Evolutionary conservation across 2,113 vertebrate species (phyloP).

Genomic region (Nipponia nippon): DNA sequence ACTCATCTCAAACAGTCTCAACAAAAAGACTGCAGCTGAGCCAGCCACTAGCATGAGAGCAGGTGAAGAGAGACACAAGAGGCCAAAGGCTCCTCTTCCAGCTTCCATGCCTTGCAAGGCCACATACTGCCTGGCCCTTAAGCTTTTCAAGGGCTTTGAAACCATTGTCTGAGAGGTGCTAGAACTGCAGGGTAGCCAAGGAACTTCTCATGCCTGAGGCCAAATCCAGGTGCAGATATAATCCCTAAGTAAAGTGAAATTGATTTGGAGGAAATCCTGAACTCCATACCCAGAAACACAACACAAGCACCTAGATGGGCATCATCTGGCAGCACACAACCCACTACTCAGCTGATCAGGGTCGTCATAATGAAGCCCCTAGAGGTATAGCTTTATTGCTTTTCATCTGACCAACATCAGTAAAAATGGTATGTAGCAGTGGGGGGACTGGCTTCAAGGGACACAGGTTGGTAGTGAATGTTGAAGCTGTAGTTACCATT

Average conservation of each 20-base stretch:
- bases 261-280: not conserved
- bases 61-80: not conserved
- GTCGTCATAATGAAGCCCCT: not conserved
- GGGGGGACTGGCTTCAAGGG: not conserved
- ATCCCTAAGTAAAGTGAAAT: not conserved
- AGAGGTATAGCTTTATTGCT: not conserved
- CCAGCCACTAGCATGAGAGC: not conserved
- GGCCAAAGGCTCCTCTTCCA: not conserved
- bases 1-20: not conserved
- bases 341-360: not conserved
- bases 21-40: not conserved
- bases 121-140: not conserved
- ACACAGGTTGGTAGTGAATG: not conserved
- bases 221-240: not conserved
- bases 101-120: not conserved
- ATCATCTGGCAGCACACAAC: not conserved
- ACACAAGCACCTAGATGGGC: not conserved
- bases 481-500: not conserved
- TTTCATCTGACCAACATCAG: not conserved
- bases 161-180: not conserved
- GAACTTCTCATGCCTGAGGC: not conserved
- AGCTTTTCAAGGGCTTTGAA: not conserved
- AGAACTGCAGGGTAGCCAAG: not conserved
- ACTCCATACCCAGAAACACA: not conserved
- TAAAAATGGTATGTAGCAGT: not conserved